phyloP scores from a whole-genome alignment of 2,797 vertebrate species.

The Toxotes lorentzi region DNA sequence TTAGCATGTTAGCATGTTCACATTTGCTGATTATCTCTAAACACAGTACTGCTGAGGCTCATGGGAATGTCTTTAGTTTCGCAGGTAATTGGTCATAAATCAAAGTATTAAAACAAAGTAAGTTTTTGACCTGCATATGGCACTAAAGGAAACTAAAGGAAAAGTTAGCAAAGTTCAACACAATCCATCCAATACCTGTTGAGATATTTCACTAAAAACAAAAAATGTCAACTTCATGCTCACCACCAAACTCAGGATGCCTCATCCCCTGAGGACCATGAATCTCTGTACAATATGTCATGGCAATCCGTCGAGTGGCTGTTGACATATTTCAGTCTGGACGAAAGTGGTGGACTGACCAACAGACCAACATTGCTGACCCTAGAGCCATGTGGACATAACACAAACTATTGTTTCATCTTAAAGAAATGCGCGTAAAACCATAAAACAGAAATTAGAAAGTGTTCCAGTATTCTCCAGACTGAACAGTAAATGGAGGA shows the following conservation, averaged over 20 bases:
- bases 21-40: neutral
- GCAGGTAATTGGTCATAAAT: neutral
- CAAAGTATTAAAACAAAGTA: too few species aligned
- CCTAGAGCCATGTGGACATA: neutral
- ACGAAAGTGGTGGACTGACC: neutral
- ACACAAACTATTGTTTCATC: neutral
- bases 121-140: neutral
- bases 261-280: neutral
- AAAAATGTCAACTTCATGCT: neutral
- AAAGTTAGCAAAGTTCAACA: neutral
- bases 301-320: neutral
- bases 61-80: slow-evolving; percentile 1
- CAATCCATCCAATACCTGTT: neutral
- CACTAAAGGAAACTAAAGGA: neutral
- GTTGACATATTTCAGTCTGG: neutral
- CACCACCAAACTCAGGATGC: neutral
- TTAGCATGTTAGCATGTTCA: neutral
- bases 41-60: neutral
- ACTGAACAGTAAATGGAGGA: neutral
- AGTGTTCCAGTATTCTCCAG: neutral
- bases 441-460: neutral
- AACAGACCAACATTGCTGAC: neutral
- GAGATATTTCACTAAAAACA: neutral
- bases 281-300: neutral
- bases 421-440: neutral